phyloP scores from a whole-genome alignment of 1,140 invertebrate species.

The Nephila pilipes region DNA sequence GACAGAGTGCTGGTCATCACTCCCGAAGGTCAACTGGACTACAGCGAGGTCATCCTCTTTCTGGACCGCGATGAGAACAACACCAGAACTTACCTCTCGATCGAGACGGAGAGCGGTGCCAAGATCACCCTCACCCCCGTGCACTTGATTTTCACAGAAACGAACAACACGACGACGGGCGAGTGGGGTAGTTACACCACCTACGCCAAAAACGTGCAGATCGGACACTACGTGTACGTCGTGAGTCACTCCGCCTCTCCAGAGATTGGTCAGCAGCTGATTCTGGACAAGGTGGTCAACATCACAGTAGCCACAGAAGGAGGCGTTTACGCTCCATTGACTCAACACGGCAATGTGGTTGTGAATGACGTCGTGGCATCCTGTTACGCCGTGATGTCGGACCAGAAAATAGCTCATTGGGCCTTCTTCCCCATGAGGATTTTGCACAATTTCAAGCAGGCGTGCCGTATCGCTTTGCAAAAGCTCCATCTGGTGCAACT shows the following conservation, averaged over 20 bases:
- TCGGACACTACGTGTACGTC: slow-evolving; percentile 83
- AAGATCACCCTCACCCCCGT: slow-evolving; percentile 90
- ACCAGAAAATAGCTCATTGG: slow-evolving; percentile 91
- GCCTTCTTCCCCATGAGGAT: slow-evolving; percentile 90
- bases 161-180: neutral
- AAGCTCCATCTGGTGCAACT: neutral
- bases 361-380: slow-evolving; percentile 95
- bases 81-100: slow-evolving; percentile 81
- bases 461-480: slow-evolving; percentile 38
- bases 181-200: slow-evolving; percentile 79
- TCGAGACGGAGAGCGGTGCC: slow-evolving; percentile 87
- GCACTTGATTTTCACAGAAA: slow-evolving; percentile 87
- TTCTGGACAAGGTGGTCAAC: slow-evolving; percentile 85
- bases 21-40: slow-evolving; percentile 85
- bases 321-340: slow-evolving; percentile 95
- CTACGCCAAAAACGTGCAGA: slow-evolving; percentile 85
- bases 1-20: slow-evolving; percentile 91
- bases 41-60: slow-evolving; percentile 93
- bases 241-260: neutral
- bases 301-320: slow-evolving; percentile 84
- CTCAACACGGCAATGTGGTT: slow-evolving; percentile 91
- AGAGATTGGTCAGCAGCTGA: neutral
- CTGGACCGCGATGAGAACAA: slow-evolving; percentile 88
- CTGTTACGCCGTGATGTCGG: slow-evolving; percentile 95
- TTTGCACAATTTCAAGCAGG: slow-evolving; percentile 80